A percentile compares a stretch with the other conserved stretches of the same genome.
Evolutionary conservation across 2,888 invertebrate species (phyloP).

Genomic region (Drosophila buzzatii): DNA sequence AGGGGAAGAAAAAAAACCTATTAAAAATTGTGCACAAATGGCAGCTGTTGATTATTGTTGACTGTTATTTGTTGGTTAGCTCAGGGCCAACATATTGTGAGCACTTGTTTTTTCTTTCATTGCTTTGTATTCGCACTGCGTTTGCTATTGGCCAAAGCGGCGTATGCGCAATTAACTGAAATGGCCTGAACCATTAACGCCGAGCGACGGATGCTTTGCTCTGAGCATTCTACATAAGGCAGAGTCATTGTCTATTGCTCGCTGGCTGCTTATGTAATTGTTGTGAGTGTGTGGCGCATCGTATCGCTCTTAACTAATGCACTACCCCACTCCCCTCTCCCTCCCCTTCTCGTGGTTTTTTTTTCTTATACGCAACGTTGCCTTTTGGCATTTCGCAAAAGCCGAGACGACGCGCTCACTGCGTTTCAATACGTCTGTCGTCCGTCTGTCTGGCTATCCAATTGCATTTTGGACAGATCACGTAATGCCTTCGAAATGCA

Average conservation of each 20-base stretch:
- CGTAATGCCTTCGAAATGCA: constrained; percentile 62
- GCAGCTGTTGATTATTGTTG: constrained; percentile 25
- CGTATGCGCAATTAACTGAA: constrained; percentile 73
- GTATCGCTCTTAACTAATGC: constrained; percentile 13
- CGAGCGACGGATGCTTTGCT: constrained; percentile 54
- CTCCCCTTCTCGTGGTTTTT: neutral
- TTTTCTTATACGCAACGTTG: constrained; percentile 58
- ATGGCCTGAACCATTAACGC: constrained; percentile 53
- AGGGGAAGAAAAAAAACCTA: neutral
- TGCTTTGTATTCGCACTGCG: constrained; percentile 68
- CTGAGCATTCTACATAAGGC: constrained; percentile 41
- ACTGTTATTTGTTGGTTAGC: constrained; percentile 24
- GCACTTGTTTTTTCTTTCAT: constrained; percentile 51
- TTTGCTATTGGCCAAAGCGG: constrained; percentile 49
- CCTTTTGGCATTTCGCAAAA: constrained; percentile 55
- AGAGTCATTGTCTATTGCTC: constrained; percentile 61
- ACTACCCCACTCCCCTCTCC: neutral
- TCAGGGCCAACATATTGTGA: constrained; percentile 65
- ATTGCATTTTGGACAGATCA: constrained; percentile 22
- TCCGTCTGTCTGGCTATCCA: constrained; percentile 15
- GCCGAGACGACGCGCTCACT: constrained; percentile 44
- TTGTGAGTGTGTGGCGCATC: constrained; percentile 45
- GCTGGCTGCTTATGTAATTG: constrained; percentile 61
- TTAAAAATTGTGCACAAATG: constrained; percentile 55
- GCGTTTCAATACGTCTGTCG: constrained; percentile 23